Percentiles rank a stretch among this genome's conserved stretches.
phyloP scores from a whole-genome alignment of 2,888 invertebrate species.

The Ashinkailepas kermadecensis region DNA sequence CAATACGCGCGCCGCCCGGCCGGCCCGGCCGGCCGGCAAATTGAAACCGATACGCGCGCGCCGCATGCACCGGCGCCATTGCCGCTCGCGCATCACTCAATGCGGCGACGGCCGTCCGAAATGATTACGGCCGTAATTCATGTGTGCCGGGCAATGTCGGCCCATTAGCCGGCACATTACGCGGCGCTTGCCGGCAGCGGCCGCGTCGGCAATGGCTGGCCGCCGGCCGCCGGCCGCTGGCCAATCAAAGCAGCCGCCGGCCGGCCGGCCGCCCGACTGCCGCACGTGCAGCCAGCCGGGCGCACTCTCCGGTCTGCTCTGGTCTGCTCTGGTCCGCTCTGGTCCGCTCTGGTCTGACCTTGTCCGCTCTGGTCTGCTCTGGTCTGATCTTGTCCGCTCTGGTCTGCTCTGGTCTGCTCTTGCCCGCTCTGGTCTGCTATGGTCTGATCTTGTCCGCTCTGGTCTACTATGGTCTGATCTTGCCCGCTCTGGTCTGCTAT shows the following conservation, averaged over 20 bases:
- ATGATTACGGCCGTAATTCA: constrained; percentile 17
- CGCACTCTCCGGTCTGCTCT: background rate
- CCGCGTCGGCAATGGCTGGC: background rate
- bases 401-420: no score
- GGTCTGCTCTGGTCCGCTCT: no score
- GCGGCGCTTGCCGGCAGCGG: background rate
- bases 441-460: no score
- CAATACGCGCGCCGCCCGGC: background rate
- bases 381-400: no score
- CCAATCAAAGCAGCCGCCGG: no score
- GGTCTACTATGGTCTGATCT: no score
- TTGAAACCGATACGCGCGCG: constrained; percentile 15
- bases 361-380: no score
- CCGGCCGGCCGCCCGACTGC: background rate
- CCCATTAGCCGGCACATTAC: background rate
- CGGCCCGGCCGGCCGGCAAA: background rate
- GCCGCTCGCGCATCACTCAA: background rate
- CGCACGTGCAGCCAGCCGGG: no score
- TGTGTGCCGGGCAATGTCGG: background rate
- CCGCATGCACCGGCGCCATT: constrained; percentile 15
- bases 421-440: no score
- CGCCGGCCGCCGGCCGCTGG: no score
- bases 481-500: no score
- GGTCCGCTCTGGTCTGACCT: no score
- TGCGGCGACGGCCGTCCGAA: background rate